Percentiles rank a stretch among this genome's conserved stretches.
These are phyloP conservation scores for Bufo bufo DNA, from an alignment of 2,113 vertebrate genomes.

Conservation along the genomic window DNA sequence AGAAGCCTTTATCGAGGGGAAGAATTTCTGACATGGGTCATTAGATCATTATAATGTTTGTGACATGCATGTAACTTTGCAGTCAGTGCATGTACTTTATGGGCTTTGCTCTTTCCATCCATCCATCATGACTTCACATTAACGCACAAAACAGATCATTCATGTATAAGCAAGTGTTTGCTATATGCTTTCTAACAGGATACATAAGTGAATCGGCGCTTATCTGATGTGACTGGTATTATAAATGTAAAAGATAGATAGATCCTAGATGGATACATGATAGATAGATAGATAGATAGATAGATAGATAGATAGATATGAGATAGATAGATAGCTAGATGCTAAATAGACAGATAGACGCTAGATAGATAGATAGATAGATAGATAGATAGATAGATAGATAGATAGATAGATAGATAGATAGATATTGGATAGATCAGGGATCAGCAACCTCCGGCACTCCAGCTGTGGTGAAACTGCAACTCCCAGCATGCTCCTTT, in stretches of 20 bases:
- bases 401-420: neutral
- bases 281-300: neutral
- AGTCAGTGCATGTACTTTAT: neutral
- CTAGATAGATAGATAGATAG: neutral
- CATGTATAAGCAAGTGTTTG: neutral
- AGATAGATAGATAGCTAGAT: neutral
- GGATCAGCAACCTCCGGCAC: too few relatives aligned
- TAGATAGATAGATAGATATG: neutral
- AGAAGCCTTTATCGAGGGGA: neutral
- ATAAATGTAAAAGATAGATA: neutral
- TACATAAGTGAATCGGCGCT: neutral
- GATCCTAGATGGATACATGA: neutral
- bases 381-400: neutral
- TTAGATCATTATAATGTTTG: slow-evolving; percentile 9
- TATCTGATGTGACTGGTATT: neutral
- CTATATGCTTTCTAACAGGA: neutral
- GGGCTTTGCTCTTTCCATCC: neutral
- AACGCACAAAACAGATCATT: neutral
- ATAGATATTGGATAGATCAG: neutral
- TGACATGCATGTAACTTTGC: neutral
- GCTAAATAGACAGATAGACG: neutral
- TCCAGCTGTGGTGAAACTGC: too few relatives aligned
- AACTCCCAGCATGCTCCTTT: too few relatives aligned
- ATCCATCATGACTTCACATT: neutral
- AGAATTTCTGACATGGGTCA: neutral